Base-by-base conservation (phyloP, 2,797 vertebrate species). In the Pipistrellus pipistrellus region DNA sequence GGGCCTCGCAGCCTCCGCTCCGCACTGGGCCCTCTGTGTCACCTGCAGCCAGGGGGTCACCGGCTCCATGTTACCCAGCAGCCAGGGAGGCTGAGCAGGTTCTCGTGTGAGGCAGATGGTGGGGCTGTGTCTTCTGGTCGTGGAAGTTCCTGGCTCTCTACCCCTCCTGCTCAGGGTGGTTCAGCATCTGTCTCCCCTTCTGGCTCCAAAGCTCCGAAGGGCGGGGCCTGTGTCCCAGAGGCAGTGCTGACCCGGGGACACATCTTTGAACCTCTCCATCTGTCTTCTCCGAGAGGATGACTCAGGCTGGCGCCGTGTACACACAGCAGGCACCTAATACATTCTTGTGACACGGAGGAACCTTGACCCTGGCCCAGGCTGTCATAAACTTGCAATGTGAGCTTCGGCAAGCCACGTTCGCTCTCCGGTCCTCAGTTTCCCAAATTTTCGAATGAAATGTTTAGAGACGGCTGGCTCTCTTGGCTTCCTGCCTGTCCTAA, bases 381-480 rank as follows among this genome's bases (percentile, higher is more conserved):
- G 25, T 35, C 62, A 14, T n/a, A 55, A 71, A 72, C 44, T 82
- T 73, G 71, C 57, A 41, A 20, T 18, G 3, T 66, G 55, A 93
- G 78, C 20, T 53, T 80, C 75, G 73, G 27, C 20, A 20, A 66
- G 66, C 82, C 85, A 53, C 46, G 69, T 90, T 51, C 20, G 3
- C 18, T 90, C 15, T 80, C 69, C 0, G 4, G 72, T 38, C 78
- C 85, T 90, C 51, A 44, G 78, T 90, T 77, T 93, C 38, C 76
- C 62, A 12, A 86, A 44, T n/a, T 38, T 91, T 81, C 64, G 72
- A 87, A 82, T 21, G 77, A 71, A 84, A 12, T 35, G 32, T 86
- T 72, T 35, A 83, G 86, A 71, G 81, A 11, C 15, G 8, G 9
- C 3, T 82, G 8, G 9, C 3, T 82, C 30, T 82, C 72, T 81